Evolutionary conservation across 2,888 invertebrate species (phyloP), one percentile per base, ranked within the genome.

Genomic region (Drosophila cognata): DNA sequence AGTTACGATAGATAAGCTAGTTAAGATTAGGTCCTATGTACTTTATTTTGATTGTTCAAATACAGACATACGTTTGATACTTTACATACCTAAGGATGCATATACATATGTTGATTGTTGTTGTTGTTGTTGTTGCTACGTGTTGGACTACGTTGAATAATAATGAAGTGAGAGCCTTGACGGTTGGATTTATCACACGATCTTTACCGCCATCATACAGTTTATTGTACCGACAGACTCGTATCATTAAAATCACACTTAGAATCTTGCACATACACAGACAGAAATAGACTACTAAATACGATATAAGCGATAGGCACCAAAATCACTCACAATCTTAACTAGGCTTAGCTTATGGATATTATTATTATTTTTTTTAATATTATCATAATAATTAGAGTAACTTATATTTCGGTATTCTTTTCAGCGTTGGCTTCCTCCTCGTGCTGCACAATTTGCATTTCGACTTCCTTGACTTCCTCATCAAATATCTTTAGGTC

Each of bases 401-500:
- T 51, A 81, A 78, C 76, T 87, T 88, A 92, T 69, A 92, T 91
- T 91, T 93, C 93, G 72, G 91, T 84, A 79, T 92, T 93, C 81
- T 91, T 92, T 81, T 92, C 92, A 52, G 91, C 71, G 71, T 74
- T 87, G 35, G 71, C 71, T 60, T 91, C 92, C 76, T 93, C 93
- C 65, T 93, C 92, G 70, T 92, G 91, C 70, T 91, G 85, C 25
- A 93, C 91, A 50, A 92, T 89, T 77, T 92, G 81, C 86, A 93
- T 82, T 87, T 93, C 93, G 18, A 89, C 84, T 48, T 92, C 92
- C 35, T 92, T 92, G 11, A 92, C 81, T 84, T 95, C 95, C 77
- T 95, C 95, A 83, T 96, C 96, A 89, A 95, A 96, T 82, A 96
- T 95, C 92, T 95, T 95, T 55, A 96, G 94, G 84, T 95, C 94